These are phyloP conservation scores for Chascanopsetta lugubris DNA, from an alignment of 2,113 vertebrate genomes.

Conservation along the genomic window DNA sequence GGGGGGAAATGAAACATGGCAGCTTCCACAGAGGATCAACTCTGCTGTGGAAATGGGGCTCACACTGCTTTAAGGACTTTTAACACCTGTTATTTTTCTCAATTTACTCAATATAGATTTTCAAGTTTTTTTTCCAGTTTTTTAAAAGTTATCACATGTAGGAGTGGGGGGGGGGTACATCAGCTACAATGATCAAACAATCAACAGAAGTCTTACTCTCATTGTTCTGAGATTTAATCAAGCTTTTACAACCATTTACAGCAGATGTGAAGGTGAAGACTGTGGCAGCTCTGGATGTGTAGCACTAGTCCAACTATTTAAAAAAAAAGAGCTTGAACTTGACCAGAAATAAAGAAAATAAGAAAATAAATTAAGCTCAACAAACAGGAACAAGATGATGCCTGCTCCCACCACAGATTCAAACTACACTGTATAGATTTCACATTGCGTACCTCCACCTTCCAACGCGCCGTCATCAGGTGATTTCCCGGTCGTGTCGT, in stretches of 20 bases:
- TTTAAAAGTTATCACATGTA: too few relatives aligned
- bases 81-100: too few relatives aligned
- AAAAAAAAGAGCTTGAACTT: conserved; percentile 8
- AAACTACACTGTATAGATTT: neutral
- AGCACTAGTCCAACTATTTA: neutral
- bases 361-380: neutral
- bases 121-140: too few relatives aligned
- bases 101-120: too few relatives aligned
- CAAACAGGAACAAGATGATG: neutral
- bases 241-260: conserved; percentile 25
- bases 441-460: neutral
- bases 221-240: conserved; percentile 26
- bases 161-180: too few relatives aligned
- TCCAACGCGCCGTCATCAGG: neutral
- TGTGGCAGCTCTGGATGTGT: neutral
- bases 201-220: neutral
- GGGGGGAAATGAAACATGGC: too few relatives aligned
- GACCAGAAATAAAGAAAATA: neutral
- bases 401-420: neutral
- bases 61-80: too few relatives aligned
- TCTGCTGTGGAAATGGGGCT: too few relatives aligned
- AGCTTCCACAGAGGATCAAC: too few relatives aligned
- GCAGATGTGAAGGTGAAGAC: neutral
- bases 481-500: conserved; percentile 2
- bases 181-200: neutral